Percentiles rank a stretch among this genome's conserved stretches.
Evolutionary conservation across 2,797 vertebrate species (phyloP).

Genomic region (Distichodus sexfasciatus): DNA sequence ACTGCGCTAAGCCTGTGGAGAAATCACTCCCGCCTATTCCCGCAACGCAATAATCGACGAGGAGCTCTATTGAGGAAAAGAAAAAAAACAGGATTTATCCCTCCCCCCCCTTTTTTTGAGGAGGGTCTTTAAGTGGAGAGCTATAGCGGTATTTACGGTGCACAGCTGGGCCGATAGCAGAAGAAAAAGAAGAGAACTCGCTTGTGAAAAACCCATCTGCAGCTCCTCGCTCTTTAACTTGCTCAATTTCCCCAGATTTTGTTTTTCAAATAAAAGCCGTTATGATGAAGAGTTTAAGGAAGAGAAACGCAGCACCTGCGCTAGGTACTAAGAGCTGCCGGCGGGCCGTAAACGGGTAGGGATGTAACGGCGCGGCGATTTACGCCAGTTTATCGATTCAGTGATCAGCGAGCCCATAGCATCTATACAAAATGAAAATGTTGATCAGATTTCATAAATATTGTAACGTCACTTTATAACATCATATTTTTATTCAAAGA

Average conservation of each 20-base stretch:
- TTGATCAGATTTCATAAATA: too few relatives aligned
- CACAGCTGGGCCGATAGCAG: conserved; percentile 31
- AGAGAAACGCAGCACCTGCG: background rate
- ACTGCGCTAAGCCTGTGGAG: conserved; percentile 57
- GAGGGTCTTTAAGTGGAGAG: conserved; percentile 41
- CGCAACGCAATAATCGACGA: conserved; percentile 63
- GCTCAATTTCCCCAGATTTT: conserved; percentile 14
- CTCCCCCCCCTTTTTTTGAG: too few relatives aligned
- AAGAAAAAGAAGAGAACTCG: conserved; percentile 1
- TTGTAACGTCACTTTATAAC: too few relatives aligned
- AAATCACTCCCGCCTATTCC: conserved; percentile 67
- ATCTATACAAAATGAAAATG: too few relatives aligned
- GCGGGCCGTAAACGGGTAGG: too few relatives aligned
- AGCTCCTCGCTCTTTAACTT: conserved; percentile 11
- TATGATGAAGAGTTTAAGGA: conserved; percentile 24
- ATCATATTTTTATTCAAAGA: too few relatives aligned
- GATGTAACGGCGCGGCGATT: background rate
- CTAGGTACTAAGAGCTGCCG: background rate
- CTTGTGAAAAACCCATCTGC: conserved; percentile 25
- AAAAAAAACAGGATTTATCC: too few relatives aligned
- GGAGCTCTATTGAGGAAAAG: conserved; percentile 35
- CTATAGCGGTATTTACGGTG: conserved; percentile 35
- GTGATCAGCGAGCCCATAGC: too few relatives aligned
- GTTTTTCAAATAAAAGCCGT: conserved; percentile 24
- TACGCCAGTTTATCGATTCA: too few relatives aligned